Evolutionary conservation across 2,113 vertebrate genomes (phyloP), one percentile per base, ranked within the genome.

Genomic region (Labrus mixtus): DNA sequence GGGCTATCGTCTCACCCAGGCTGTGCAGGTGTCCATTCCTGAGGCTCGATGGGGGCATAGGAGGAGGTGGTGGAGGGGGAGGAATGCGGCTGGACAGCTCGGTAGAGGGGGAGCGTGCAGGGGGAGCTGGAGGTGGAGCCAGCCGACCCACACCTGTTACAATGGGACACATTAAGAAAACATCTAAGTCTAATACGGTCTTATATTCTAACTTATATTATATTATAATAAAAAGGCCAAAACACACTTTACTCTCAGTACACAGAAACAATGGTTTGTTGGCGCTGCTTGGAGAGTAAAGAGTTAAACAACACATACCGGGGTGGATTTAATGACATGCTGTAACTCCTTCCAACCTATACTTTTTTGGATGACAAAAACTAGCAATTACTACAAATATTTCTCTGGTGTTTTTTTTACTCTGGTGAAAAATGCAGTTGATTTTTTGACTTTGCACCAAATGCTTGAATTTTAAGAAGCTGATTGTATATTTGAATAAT

Each of bases 21-120:
- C 94, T 83, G 84, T 95, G 93, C 73, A 96, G 91, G 69, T 92
- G 93, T 87, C 97, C 97, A 8, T 98, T 98, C 87, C 94, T 95
- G 83, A 95, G 83, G 37, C 75, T 74, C 46, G 85, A 85, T 33
- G 90, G 80, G 67, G 80, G 89, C 76, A 94, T 22, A 39, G 89
- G 73, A 79, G 95, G 72, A 73, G 95, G 83, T 22, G 95, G 85
- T 3, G 76, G 57, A 61, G 92, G 83, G 43, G 92, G 94, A 65
- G 90, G 80, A 88, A 93, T 92, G 90, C 95, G 96, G 92, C 92
- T 95, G 0, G 97, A 95, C 36, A 99, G 93, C 81, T 99, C 98
- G 0, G 98, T 99, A 41, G 92, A 92, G 59, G 98, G 95, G 11
- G 97, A 98, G 22, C 98, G 96, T 17, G 96, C 92, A 1, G 98